Percentiles rank a stretch among this genome's conserved stretches.
These are phyloP conservation scores for Gambusia holbrooki DNA, from an alignment of 2,113 vertebrate species.

Conservation along the genomic window DNA sequence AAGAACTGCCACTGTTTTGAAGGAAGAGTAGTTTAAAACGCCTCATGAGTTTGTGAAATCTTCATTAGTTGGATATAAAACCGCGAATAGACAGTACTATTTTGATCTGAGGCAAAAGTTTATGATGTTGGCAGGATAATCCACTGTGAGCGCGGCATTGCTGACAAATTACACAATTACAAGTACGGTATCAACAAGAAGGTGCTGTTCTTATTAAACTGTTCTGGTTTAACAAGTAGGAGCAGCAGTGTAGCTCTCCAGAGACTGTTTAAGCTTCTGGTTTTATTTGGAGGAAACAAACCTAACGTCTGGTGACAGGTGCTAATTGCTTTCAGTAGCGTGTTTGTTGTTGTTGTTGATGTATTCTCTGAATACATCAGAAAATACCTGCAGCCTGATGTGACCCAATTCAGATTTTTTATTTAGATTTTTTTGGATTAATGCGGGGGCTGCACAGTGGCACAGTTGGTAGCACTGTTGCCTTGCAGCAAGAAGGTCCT, in stretches of 20 bases:
- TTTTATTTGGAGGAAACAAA: background rate
- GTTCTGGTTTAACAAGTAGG: background rate
- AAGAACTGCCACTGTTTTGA: background rate
- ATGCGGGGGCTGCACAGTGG: no score
- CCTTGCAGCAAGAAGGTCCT: no score
- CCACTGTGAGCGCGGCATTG: background rate
- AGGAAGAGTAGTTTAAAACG: background rate
- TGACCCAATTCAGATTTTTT: no score
- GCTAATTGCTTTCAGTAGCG: background rate
- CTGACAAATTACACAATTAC: slow-evolving; percentile 18
- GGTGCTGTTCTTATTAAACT: background rate
- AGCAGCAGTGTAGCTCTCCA: background rate
- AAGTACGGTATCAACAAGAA: background rate
- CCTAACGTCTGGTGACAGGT: background rate
- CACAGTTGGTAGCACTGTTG: no score
- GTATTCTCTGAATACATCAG: background rate
- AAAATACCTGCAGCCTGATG: no score
- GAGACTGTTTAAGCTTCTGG: background rate
- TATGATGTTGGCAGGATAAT: slow-evolving; percentile 25
- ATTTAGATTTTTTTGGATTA: no score
- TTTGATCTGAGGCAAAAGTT: slow-evolving; percentile 28
- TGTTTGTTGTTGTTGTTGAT: background rate
- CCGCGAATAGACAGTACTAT: slow-evolving; percentile 14
- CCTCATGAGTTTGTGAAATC: background rate
- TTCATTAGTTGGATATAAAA: background rate